These are phyloP conservation scores for Oncorhynchus keta DNA, from an alignment of 2,113 vertebrate genomes.

Conservation along the genomic window DNA sequence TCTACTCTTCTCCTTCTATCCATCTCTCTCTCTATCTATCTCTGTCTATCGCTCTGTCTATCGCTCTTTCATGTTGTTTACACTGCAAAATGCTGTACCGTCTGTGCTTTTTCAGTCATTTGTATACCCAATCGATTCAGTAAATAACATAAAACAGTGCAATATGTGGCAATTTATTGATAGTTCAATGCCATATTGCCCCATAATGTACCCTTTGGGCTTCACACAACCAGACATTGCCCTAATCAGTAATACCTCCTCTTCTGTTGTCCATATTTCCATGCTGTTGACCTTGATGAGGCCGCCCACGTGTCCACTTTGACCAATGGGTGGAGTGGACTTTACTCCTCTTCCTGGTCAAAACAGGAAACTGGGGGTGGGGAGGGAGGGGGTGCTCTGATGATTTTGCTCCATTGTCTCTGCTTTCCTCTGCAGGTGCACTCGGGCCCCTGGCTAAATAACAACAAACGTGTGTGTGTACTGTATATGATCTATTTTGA, in stretches of 20 bases:
- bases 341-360: constrained; percentile 63
- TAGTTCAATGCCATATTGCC: too few species aligned
- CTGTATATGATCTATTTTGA: neutral
- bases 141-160: too few species aligned
- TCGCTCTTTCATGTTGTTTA: neutral
- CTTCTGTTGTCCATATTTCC: neutral
- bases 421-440: constrained; percentile 69
- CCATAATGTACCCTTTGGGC: too few species aligned
- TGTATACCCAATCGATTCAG: too few species aligned
- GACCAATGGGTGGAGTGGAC: constrained; percentile 60
- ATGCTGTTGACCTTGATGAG: neutral
- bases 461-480: neutral
- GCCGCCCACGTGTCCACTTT: constrained; percentile 18
- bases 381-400: too few species aligned
- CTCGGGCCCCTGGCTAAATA: constrained; percentile 11
- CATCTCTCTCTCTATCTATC: constrained; percentile 24
- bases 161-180: too few species aligned
- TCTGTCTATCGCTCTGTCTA: neutral
- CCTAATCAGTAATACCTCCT: too few species aligned
- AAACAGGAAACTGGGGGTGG: constrained; percentile 52
- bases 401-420: constrained; percentile 48
- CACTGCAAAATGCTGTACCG: too few species aligned
- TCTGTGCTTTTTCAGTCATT: too few species aligned
- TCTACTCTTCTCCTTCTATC: constrained; percentile 8
- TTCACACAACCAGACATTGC: too few species aligned